Evolutionary conservation across 2,113 vertebrate species (phyloP).

Genomic region (Peromyscus maniculatus): DNA sequence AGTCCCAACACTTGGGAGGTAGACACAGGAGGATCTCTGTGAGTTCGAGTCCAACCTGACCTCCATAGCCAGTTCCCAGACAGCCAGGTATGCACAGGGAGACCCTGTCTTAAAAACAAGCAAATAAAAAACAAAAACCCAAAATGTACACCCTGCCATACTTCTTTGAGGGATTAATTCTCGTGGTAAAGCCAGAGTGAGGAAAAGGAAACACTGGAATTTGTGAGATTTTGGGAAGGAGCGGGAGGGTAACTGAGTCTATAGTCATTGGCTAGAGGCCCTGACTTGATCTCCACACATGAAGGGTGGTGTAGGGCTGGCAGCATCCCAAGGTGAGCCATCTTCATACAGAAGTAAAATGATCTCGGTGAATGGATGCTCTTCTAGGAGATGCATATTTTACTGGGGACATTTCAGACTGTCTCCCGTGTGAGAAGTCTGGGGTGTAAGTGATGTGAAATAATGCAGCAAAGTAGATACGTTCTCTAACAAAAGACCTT

Average conservation of each 20-base stretch:
- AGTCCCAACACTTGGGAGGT: neutral
- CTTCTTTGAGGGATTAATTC: neutral
- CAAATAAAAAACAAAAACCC: neutral
- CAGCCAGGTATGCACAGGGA: neutral
- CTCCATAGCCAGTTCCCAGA: neutral
- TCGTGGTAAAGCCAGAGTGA: conserved; percentile 24
- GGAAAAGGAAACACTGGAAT: neutral
- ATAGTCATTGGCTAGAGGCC: neutral
- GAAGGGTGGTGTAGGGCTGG: neutral
- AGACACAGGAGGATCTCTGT: neutral
- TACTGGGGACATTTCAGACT: conserved; percentile 2
- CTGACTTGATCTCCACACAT: neutral
- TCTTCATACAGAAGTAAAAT: neutral
- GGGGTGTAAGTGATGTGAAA: neutral
- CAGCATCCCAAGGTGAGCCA: neutral
- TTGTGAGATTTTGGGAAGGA: neutral
- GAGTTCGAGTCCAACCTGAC: neutral
- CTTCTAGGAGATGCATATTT: neutral
- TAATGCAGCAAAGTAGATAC: neutral
- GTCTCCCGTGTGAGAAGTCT: neutral
- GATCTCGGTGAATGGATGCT: neutral
- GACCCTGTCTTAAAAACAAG: neutral
- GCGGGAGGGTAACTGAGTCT: neutral
- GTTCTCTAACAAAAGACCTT: conserved; percentile 67
- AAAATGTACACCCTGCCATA: neutral